Conservation (phyloP, 1,140 invertebrate species). For the Asbolus verrucosus region DNA sequence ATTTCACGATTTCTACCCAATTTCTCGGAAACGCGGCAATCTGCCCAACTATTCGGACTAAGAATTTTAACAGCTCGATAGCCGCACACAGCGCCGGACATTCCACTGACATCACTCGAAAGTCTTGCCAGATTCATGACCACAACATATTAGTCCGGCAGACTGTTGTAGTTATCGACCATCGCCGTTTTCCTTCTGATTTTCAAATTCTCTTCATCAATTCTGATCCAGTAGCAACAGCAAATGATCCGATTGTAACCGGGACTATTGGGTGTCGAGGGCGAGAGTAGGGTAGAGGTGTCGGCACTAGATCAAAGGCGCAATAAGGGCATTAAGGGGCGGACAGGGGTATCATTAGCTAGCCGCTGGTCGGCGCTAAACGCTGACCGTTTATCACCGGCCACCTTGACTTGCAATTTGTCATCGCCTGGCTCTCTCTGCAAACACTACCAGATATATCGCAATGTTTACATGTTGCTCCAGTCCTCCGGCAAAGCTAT, state of each 20-base stretch:
- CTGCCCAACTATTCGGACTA: conserved; percentile 52
- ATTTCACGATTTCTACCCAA: conserved; percentile 49
- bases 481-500: conserved; percentile 26
- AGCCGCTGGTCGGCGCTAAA: conserved; percentile 62
- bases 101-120: conserved; percentile 49
- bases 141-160: conserved; percentile 45
- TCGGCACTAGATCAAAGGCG: conserved; percentile 64
- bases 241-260: conserved; percentile 36
- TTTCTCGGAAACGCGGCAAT: conserved; percentile 50
- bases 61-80: conserved; percentile 55
- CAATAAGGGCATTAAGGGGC: conserved; percentile 62
- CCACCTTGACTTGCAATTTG: conserved; percentile 64
- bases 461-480: conserved; percentile 57
- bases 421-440: conserved; percentile 59
- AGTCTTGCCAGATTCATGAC: conserved; percentile 46
- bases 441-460: conserved; percentile 60
- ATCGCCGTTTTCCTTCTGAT: not conserved
- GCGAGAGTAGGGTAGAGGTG: conserved; percentile 59
- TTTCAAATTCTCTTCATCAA: not conserved
- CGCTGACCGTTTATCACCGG: conserved; percentile 62
- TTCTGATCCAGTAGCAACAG: conserved; percentile 7
- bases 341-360: conserved; percentile 63
- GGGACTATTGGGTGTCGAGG: not conserved
- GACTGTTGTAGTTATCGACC: conserved; percentile 5
- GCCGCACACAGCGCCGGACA: conserved; percentile 51